Evolutionary conservation across 2,888 invertebrate species (phyloP).

Genomic region (Pteria penguin): DNA sequence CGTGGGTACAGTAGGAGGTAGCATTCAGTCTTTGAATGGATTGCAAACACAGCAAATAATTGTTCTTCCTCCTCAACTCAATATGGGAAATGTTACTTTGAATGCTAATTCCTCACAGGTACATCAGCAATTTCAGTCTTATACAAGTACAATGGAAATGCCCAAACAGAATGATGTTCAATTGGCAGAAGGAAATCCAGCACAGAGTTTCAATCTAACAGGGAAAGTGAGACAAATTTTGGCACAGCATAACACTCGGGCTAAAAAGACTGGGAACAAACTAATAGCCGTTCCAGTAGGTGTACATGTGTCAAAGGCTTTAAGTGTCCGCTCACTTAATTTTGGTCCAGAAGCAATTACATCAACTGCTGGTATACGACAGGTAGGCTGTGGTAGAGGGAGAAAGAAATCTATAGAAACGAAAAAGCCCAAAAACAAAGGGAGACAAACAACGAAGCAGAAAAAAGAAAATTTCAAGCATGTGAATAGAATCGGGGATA

Average conservation of each 20-base stretch:
- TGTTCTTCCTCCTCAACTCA: not conserved
- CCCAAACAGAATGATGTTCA: not conserved
- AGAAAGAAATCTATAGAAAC: conserved; percentile 6
- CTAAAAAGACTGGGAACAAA: not conserved
- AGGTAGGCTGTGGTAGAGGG: conserved; percentile 27
- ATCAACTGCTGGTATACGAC: not conserved
- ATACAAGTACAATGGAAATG: not conserved
- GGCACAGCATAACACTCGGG: not conserved
- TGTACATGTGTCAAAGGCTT: conserved; percentile 2
- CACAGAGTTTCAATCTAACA: not conserved
- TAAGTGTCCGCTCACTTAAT: conserved; percentile 42
- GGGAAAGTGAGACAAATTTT: not conserved
- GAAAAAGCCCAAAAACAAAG: not conserved
- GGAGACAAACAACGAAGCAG: not conserved
- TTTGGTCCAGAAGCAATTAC: conserved; percentile 46
- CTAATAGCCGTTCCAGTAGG: conserved; percentile 18
- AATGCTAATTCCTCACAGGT: too few species aligned
- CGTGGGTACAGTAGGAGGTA: not conserved
- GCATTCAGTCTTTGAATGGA: not conserved
- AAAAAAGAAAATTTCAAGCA: not conserved
- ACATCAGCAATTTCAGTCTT: too few species aligned
- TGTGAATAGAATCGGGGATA: not conserved
- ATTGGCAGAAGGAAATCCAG: not conserved
- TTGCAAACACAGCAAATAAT: not conserved
- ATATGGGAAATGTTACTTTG: not conserved